Base-by-base conservation (phyloP, 1,140 invertebrate genomes). In the Frieseomelitta varia region DNA sequence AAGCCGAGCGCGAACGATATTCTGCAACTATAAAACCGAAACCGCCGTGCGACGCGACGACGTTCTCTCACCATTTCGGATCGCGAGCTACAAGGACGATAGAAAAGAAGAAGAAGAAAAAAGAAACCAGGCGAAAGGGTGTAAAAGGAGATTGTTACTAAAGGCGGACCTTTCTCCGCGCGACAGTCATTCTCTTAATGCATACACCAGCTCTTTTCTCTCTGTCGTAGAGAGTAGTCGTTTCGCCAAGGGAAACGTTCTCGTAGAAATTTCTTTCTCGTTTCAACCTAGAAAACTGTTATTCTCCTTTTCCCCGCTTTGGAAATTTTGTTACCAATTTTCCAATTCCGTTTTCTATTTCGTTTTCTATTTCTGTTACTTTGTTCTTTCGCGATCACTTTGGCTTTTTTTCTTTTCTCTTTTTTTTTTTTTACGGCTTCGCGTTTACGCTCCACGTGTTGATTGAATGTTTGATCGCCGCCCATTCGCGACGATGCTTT, bases 11-110 rank as follows among this genome's bases (percentile, higher is more conserved):
- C 4, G 19, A 39, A 53, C 34, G 65, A 73, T 86, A 65, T 78
- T 63, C 63, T 68, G 74, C 14, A 14, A 67, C 19, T 61, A 58
- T 77, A 83, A 83, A 39, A 3, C 39, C 2, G 39, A 39, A 39
- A 39, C 4, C 34, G n/a, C 34, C 4, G 34, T 39, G 34, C 34
- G 34, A 39, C 34, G 4, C 39, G 39, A 39, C 39, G 39, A 83
- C 65, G 47, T 79, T 34, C 34, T 77, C 27, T 34, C 63, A 83
- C 71, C 69, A 47, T 79, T 86, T 87, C 71, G 65, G 24, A 61
- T 76, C 39, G 6, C 61, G 27, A 74, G 58, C 65, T 63, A 61
- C 39, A 63, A 51, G n/a, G 63, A 47, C 14, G 19, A 34, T 72
- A 51, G 63, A 61, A 61, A 80, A 72, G 63, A 47, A 47, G 39